A percentile compares a stretch with the other conserved stretches of the same genome.
Conservation (phyloP, 2,797 vertebrate species). For the Darevskia mixta region DNA sequence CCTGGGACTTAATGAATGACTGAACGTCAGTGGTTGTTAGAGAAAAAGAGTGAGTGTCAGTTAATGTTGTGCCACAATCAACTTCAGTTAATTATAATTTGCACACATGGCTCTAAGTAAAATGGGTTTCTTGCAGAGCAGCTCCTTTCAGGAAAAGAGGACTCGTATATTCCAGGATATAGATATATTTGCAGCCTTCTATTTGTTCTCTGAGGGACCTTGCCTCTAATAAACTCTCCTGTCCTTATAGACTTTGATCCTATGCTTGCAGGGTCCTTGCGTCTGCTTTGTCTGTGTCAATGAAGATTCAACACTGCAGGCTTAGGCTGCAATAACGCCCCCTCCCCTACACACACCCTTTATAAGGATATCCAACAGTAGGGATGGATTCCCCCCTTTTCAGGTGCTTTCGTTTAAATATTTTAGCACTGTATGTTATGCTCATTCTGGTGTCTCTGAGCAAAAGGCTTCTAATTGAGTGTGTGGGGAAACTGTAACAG, state of each 20-base stretch:
- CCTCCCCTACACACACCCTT: too few relatives aligned
- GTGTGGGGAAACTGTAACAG: background rate
- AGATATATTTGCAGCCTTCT: background rate
- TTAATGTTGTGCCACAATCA: background rate
- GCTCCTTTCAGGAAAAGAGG: background rate
- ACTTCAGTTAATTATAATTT: background rate
- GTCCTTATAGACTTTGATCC: background rate
- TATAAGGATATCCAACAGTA: background rate
- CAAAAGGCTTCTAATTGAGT: background rate
- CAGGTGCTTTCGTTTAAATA: background rate
- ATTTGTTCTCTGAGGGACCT: background rate
- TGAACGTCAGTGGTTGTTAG: background rate
- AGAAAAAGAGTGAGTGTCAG: background rate
- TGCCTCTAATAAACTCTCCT: background rate
- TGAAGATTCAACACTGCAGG: too few relatives aligned
- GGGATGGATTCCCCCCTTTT: background rate
- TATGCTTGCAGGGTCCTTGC: background rate
- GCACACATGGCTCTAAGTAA: background rate
- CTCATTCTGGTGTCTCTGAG: background rate
- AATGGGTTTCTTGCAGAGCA: background rate
- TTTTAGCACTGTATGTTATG: background rate
- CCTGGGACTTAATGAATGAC: background rate
- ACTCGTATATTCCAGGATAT: background rate
- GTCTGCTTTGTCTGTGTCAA: too few relatives aligned
- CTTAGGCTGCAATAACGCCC: too few relatives aligned